These are phyloP conservation scores for Anneissia japonica DNA, from an alignment of 35 echinoderm and acorn worm species.

Conservation along the genomic window DNA sequence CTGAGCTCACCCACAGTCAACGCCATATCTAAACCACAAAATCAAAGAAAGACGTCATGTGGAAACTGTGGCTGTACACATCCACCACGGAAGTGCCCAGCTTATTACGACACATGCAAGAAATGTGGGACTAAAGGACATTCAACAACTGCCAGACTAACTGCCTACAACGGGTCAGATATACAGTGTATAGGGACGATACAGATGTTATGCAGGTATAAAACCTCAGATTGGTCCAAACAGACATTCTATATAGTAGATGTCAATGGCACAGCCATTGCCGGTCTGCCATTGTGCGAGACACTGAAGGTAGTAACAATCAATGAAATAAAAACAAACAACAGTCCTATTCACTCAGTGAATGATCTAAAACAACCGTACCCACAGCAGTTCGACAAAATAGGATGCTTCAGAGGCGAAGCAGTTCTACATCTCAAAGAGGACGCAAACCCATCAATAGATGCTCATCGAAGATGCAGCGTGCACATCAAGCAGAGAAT, in stretches of 20 bases:
- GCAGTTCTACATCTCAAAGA: slow-evolving; percentile 38
- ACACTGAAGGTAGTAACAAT: slow-evolving; percentile 22
- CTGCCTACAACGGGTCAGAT: slow-evolving; percentile 29
- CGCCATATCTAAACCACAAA: not conserved
- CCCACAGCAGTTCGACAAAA: slow-evolving; percentile 30
- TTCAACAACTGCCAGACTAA: slow-evolving; percentile 15
- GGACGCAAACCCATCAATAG: slow-evolving; percentile 20
- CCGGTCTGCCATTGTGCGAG: slow-evolving; percentile 15
- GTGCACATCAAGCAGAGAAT: slow-evolving; percentile 37
- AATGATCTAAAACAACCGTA: slow-evolving; percentile 1
- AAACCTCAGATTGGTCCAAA: slow-evolving; percentile 3
- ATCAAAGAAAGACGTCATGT: slow-evolving; percentile 3
- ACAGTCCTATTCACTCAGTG: not conserved
- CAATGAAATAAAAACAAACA: not conserved
- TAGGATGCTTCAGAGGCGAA: slow-evolving; percentile 39
- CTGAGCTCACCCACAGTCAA: not conserved
- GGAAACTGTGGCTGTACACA: slow-evolving; percentile 40
- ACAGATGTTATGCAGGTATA: slow-evolving; percentile 3
- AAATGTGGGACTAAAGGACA: slow-evolving; percentile 38
- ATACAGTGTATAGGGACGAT: slow-evolving; percentile 44
- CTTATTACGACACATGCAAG: slow-evolving; percentile 48
- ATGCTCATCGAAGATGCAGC: slow-evolving; percentile 42
- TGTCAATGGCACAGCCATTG: slow-evolving; percentile 37
- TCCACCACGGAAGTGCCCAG: slow-evolving; percentile 55
- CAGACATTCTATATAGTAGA: slow-evolving; percentile 30